Evolutionary conservation across 2,113 vertebrate species (phyloP).

Genomic region (Talpa occidentalis): DNA sequence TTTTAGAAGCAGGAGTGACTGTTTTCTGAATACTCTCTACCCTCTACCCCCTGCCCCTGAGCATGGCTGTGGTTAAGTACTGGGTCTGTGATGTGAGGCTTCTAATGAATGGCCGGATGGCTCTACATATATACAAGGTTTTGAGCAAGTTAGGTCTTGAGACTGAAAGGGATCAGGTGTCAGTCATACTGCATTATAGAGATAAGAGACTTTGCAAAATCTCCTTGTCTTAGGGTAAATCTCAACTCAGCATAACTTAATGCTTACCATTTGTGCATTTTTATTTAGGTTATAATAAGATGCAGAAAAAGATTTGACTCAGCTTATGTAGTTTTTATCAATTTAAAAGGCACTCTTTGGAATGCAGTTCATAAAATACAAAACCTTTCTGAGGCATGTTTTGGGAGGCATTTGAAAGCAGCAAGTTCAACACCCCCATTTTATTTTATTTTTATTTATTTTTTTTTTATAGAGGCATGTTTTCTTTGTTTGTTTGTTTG

Average conservation of each 20-base stretch:
- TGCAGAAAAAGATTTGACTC: not conserved
- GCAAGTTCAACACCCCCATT: not conserved
- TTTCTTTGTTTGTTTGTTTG: no score
- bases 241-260: conserved; percentile 12
- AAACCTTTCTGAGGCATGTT: not conserved
- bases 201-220: conserved; percentile 27
- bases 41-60: not conserved
- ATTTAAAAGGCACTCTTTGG: not conserved
- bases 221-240: not conserved
- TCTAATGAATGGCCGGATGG: not conserved
- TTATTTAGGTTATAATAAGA: conserved; percentile 29
- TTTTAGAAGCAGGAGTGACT: not conserved
- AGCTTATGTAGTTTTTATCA: conserved; percentile 23
- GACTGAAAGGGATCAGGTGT: not conserved
- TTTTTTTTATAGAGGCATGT: no score
- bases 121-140: not conserved
- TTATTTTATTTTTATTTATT: no score
- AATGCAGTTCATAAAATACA: conserved; percentile 14
- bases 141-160: not conserved
- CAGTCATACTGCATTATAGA: not conserved
- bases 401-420: not conserved
- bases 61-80: not conserved
- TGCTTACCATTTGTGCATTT: not conserved
- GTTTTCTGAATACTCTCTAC: not conserved
- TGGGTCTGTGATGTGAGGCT: not conserved